Evolutionary conservation across 2,888 invertebrate genomes (phyloP).

Genomic region (Lacanobia wlatinum): DNA sequence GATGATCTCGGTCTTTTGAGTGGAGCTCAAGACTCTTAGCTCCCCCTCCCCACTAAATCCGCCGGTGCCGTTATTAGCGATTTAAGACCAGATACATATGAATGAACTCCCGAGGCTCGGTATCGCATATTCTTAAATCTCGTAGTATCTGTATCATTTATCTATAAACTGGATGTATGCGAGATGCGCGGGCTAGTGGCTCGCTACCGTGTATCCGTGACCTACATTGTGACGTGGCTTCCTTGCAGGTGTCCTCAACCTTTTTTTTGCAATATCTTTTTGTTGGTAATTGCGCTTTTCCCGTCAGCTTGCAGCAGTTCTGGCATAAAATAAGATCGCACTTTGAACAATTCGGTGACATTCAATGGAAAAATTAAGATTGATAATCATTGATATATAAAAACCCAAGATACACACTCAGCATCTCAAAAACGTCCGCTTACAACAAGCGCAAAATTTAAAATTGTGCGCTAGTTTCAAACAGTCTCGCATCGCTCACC

Average conservation of each 20-base stretch:
- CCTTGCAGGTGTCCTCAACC: constrained; percentile 56
- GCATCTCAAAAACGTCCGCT: too few species aligned
- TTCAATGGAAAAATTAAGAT: too few species aligned
- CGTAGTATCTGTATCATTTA: constrained; percentile 78
- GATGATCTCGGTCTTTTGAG: too few species aligned
- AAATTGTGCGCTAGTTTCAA: too few species aligned
- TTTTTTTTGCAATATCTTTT: not conserved
- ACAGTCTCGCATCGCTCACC: too few species aligned
- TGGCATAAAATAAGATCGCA: too few species aligned
- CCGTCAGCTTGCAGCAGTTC: not conserved
- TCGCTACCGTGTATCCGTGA: constrained; percentile 64
- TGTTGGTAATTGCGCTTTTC: not conserved
- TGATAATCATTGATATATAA: too few species aligned
- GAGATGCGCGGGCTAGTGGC: constrained; percentile 52
- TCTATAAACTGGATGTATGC: constrained; percentile 77
- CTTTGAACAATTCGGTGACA: too few species aligned
- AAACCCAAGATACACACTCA: too few species aligned
- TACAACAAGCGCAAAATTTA: too few species aligned
- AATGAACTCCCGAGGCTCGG: constrained; percentile 62
- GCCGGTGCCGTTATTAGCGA: constrained; percentile 55
- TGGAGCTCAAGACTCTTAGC: too few species aligned
- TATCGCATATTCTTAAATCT: constrained; percentile 79
- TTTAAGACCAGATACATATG: constrained; percentile 66
- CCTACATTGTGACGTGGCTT: constrained; percentile 66
- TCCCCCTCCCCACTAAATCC: too few species aligned